These are phyloP conservation scores for Astyanax mexicanus DNA, from an alignment of 2,797 vertebrate genomes.

Conservation along the genomic window DNA sequence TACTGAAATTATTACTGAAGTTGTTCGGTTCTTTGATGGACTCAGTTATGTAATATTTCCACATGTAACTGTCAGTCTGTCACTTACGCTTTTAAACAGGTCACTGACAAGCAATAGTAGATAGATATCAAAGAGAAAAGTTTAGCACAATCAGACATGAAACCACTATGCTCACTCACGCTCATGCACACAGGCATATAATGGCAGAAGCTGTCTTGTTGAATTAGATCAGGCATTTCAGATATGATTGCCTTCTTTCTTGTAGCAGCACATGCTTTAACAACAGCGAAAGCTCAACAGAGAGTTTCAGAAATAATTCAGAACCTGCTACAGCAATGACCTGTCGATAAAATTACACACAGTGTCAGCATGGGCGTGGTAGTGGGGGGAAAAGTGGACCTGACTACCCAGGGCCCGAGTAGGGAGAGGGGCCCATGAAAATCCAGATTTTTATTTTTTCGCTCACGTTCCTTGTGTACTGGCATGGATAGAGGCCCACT, in stretches of 20 bases:
- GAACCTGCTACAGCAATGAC: neutral
- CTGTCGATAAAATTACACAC: too few relatives aligned
- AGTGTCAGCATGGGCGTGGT: too few relatives aligned
- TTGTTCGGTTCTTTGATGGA: neutral
- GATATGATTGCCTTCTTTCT: neutral
- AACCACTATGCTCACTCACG: neutral
- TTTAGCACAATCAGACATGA: neutral
- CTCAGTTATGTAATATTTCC: neutral
- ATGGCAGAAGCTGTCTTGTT: neutral
- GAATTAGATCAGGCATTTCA: neutral
- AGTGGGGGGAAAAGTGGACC: too few relatives aligned
- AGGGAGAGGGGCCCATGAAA: too few relatives aligned
- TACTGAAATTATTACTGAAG: neutral
- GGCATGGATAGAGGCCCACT: too few relatives aligned
- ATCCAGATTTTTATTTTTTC: too few relatives aligned
- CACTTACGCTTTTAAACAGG: neutral
- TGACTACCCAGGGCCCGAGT: too few relatives aligned
- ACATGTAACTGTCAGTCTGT: neutral
- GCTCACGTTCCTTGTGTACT: too few relatives aligned
- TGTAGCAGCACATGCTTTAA: neutral
- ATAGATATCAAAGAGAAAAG: neutral
- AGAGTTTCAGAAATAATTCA: neutral
- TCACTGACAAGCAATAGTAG: neutral
- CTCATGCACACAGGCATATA: neutral
- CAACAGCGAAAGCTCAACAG: neutral